Conservation (phyloP, 2,113 vertebrate species). For the Oryzias curvinotus region DNA sequence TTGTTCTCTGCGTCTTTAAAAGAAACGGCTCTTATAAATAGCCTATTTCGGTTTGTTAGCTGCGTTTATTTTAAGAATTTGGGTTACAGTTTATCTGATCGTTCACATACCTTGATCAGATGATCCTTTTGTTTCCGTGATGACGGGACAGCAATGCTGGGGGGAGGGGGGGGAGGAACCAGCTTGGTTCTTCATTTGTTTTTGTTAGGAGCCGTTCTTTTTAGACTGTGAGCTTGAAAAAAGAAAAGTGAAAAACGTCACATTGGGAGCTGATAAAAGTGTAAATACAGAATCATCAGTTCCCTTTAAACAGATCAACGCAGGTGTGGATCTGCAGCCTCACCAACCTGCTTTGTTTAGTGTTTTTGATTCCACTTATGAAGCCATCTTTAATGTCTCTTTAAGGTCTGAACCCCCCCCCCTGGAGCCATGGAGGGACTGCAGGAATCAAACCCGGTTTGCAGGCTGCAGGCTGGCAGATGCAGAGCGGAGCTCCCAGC, state of each 20-base stretch:
- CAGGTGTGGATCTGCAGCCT: too few relatives aligned
- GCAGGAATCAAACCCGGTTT: slow-evolving; percentile 54
- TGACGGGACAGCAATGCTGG: slow-evolving; percentile 21
- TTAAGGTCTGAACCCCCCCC: too few relatives aligned
- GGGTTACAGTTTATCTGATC: slow-evolving; percentile 27
- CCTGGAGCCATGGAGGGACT: slow-evolving; percentile 47
- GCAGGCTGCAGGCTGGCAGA: slow-evolving; percentile 31
- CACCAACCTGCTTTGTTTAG: too few relatives aligned
- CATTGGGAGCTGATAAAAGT: too few relatives aligned
- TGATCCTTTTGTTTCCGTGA: slow-evolving; percentile 14
- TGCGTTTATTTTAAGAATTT: slow-evolving; percentile 49
- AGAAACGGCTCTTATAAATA: slow-evolving; percentile 41
- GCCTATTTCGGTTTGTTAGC: slow-evolving; percentile 44
- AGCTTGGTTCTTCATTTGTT: slow-evolving; percentile 28
- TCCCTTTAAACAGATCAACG: too few relatives aligned
- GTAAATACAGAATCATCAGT: too few relatives aligned
- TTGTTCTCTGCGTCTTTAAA: slow-evolving; percentile 25
- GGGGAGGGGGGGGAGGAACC: slow-evolving; percentile 22
- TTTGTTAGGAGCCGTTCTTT: too few relatives aligned
- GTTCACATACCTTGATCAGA: slow-evolving; percentile 52
- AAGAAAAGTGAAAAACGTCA: too few relatives aligned
- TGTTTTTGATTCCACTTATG: too few relatives aligned
- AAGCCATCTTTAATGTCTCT: too few relatives aligned
- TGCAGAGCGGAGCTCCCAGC: neutral
- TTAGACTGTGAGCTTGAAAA: too few relatives aligned